A percentile compares a stretch with the other conserved stretches of the same genome.
phyloP scores from a whole-genome alignment of 2,888 invertebrate genomes.

The Parnassius orleans region DNA sequence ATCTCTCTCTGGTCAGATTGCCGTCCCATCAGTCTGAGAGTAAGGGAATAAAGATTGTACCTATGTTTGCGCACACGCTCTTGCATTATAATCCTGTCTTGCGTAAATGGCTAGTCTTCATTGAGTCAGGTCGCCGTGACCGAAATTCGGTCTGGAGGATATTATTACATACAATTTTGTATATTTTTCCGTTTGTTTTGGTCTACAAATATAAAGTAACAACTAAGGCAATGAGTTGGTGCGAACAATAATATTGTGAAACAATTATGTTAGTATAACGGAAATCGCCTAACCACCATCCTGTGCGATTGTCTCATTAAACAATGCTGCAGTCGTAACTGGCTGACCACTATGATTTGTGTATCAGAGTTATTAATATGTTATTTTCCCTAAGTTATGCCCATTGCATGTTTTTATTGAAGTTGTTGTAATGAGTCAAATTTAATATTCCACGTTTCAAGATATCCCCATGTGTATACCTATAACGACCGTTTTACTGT shows the following conservation, averaged over 20 bases:
- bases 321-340: slow-evolving; percentile 7
- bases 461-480: too few species aligned
- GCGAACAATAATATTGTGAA: slow-evolving; percentile 23
- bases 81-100: not conserved
- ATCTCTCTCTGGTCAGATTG: too few species aligned
- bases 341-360: not conserved
- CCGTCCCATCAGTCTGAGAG: too few species aligned
- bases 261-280: slow-evolving; percentile 22
- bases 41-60: not conserved
- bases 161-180: not conserved
- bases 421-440: too few species aligned
- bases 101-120: not conserved
- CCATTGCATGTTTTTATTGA: too few species aligned
- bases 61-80: too few species aligned
- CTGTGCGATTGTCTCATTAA: slow-evolving; percentile 22
- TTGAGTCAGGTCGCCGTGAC: not conserved
- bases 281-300: slow-evolving; percentile 19
- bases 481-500: too few species aligned
- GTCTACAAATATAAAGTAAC: not conserved
- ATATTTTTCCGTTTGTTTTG: too few species aligned
- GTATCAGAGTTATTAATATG: not conserved
- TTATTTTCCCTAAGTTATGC: too few species aligned
- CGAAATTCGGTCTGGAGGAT: not conserved
- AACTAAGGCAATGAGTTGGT: slow-evolving; percentile 4
- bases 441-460: too few species aligned